phyloP scores from a whole-genome alignment of 1,140 invertebrate species.

The Branchinecta lynchi region DNA sequence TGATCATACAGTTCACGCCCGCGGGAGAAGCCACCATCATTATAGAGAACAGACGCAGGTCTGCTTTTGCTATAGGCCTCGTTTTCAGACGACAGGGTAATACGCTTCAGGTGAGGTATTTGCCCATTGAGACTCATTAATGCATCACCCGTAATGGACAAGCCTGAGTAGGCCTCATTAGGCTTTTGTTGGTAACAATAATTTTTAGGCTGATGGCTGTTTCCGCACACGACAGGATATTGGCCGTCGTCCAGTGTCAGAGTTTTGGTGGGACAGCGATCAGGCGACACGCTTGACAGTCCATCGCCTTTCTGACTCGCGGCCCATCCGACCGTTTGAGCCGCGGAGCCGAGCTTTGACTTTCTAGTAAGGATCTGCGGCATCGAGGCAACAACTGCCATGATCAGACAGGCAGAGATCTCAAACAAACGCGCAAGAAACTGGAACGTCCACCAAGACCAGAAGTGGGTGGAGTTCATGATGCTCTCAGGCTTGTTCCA shows the following conservation, averaged over 20 bases:
- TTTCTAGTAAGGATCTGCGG: slow-evolving; percentile 25
- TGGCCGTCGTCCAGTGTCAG: slow-evolving; percentile 18
- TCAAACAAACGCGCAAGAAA: slow-evolving; percentile 65
- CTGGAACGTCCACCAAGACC: slow-evolving; percentile 79
- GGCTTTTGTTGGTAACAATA: slow-evolving; percentile 18
- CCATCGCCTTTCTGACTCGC: background rate
- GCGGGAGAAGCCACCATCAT: slow-evolving; percentile 65
- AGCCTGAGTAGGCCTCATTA: slow-evolving; percentile 1
- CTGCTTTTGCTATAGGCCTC: background rate
- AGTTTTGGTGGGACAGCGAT: slow-evolving; percentile 14
- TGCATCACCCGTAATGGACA: background rate
- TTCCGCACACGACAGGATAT: slow-evolving; percentile 19
- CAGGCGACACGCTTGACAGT: slow-evolving; percentile 15
- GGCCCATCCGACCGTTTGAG: background rate
- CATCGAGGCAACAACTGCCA: slow-evolving; percentile 60
- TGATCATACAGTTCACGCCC: slow-evolving; percentile 38
- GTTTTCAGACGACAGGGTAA: background rate
- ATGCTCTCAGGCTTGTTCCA: slow-evolving; percentile 17
- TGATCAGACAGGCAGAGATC: slow-evolving; percentile 57
- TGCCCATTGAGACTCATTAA: background rate
- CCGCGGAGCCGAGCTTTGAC: background rate
- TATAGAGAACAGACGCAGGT: slow-evolving; percentile 47
- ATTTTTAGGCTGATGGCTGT: slow-evolving; percentile 15
- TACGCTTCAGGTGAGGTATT: background rate
- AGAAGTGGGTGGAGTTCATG: slow-evolving; percentile 31